A percentile compares a stretch with the other conserved stretches of the same genome.
Conservation (phyloP, 1,140 invertebrate genomes). For the Heliconius hewitsoni region DNA sequence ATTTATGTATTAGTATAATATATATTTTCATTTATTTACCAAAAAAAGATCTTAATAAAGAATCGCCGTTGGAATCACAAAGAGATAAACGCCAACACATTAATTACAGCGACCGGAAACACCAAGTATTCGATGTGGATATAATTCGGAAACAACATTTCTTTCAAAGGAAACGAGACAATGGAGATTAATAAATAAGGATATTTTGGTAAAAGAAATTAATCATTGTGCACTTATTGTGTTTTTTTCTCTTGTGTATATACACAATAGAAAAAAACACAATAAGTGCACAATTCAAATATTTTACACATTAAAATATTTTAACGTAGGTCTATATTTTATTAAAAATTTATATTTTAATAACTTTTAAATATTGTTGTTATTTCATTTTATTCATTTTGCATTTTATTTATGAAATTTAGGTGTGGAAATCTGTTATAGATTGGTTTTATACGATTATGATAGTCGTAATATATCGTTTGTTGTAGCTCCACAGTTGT, state of each 20-base stretch:
- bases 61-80: not conserved
- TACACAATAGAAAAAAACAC: too few relatives aligned
- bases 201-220: not conserved
- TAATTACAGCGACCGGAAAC: slow-evolving; percentile 7
- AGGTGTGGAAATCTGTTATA: too few relatives aligned
- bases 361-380: not conserved
- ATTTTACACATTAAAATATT: too few relatives aligned
- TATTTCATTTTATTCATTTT: too few relatives aligned
- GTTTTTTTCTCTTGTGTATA: not conserved
- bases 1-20: too few relatives aligned
- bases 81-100: not conserved
- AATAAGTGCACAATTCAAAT: too few relatives aligned
- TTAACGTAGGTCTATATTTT: not conserved
- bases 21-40: not conserved
- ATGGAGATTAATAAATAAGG: not conserved
- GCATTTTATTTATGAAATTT: too few relatives aligned
- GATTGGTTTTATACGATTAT: too few relatives aligned
- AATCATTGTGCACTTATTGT: not conserved
- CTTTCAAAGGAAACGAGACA: not conserved
- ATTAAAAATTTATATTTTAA: not conserved
- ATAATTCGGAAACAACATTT: slow-evolving; percentile 4
- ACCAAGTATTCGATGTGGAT: slow-evolving; percentile 6
- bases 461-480: too few relatives aligned
- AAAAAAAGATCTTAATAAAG: slow-evolving; percentile 2
- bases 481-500: too few relatives aligned